Evolutionary conservation across 2,113 vertebrate genomes (phyloP), one percentile per base, ranked within the genome.

Genomic region (Myxocyprinus asiaticus): DNA sequence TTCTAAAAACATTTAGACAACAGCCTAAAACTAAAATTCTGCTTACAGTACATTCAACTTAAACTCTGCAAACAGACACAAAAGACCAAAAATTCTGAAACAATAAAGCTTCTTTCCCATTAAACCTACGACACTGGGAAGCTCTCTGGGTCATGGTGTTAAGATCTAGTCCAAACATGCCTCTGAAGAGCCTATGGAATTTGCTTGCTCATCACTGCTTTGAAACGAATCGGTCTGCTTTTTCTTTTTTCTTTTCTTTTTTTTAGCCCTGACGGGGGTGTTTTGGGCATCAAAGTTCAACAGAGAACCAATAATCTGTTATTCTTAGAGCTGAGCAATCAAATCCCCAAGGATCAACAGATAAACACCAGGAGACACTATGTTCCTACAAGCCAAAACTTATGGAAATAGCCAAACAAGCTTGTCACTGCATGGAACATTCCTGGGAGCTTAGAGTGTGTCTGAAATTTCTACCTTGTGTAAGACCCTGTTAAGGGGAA

Each of bases 111-210:
- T 59, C 15, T 73, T 17, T 62, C 11, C 17, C 7, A 59, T 61
- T 50, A 63, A 74, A 74, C 45, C 11, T 14, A 74, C 17, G 0
- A 79, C 50, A 47, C 58, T 44, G 10, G 81, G 85, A 80, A 84
- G 86, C 85, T 89, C 91, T 87, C 90, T 90, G 86, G 86, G 87
- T 85, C 58, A 59, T 45, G 79, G 66, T 75, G 86, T 90, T 90
- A 87, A 73, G 82, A 88, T 88, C 87, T 45, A 87, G 88, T 85
- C 87, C 76, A 83, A 85, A 89, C 89, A 90, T n/a, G 83, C 88
- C 86, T 88, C 80, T 59, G 44, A 66, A 68, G 48, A 66, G 45
- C 73, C 22, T 33, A 75, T 79, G 86, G 88, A 90, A 90, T 90
- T 84, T 73, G 86, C 87, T 81, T 81, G 61, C 83, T 91, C 87